Conservation (phyloP, 1,140 invertebrate genomes). For the Philopotamus ludificatus region DNA sequence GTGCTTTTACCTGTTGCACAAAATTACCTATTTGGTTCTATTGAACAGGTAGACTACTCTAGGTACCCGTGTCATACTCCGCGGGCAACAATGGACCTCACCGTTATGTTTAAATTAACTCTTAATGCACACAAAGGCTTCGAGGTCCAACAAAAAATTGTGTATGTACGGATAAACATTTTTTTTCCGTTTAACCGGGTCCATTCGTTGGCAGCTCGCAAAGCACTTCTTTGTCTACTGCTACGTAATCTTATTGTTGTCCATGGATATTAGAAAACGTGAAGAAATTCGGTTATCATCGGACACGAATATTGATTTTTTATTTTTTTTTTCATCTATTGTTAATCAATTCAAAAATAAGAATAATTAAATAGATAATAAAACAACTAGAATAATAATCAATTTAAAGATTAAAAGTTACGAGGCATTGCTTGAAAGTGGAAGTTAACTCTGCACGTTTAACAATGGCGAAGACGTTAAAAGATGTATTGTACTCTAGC, state of each 20-base stretch:
- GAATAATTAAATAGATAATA: no score
- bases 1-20: conserved; percentile 36
- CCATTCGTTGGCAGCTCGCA: background rate
- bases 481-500: no score
- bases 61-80: conserved; percentile 14
- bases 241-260: no score
- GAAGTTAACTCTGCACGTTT: no score
- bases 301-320: no score
- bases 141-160: background rate
- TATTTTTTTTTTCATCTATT: no score
- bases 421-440: no score
- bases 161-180: conserved; percentile 16
- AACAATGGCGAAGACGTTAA: no score
- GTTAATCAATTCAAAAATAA: no score
- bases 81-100: conserved; percentile 19
- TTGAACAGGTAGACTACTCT: conserved; percentile 31
- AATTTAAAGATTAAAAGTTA: no score
- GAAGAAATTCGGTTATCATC: background rate
- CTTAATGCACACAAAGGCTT: conserved; percentile 22
- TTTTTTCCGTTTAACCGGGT: conserved; percentile 1
- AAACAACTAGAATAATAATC: no score
- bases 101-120: conserved; percentile 40
- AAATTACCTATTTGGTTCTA: conserved; percentile 27
- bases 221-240: background rate
- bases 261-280: background rate